Evolutionary conservation across 2,888 invertebrate species (phyloP).

Genomic region (Cephus pygmeus): DNA sequence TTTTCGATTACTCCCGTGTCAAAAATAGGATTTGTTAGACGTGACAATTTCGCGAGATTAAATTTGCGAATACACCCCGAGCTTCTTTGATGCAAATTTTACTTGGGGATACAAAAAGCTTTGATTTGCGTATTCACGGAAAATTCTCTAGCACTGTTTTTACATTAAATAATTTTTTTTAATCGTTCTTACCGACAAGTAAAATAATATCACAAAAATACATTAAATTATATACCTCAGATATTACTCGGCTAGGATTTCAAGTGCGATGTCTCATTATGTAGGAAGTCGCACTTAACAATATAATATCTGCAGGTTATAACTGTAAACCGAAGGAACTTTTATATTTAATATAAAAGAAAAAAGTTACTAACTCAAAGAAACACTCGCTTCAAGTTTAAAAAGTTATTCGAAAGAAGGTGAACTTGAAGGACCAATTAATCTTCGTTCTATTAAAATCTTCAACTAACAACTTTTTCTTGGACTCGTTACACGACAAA

Average conservation of each 20-base stretch:
- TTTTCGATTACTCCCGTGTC: background rate
- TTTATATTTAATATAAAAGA: background rate
- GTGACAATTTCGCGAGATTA: background rate
- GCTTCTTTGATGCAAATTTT: background rate
- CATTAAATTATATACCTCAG: background rate
- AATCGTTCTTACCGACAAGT: background rate
- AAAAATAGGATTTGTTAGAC: background rate
- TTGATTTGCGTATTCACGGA: background rate
- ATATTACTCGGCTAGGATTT: background rate
- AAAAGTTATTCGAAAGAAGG: too few species aligned
- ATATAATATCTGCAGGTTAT: too few species aligned
- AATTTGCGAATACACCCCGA: background rate
- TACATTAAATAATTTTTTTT: background rate
- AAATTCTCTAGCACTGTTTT: background rate
- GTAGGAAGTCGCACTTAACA: too few species aligned
- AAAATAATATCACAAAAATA: background rate
- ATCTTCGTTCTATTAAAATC: too few species aligned
- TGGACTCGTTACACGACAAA: background rate
- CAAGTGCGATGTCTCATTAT: too few species aligned
- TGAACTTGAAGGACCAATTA: too few species aligned
- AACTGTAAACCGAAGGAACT: background rate
- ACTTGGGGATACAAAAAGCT: background rate
- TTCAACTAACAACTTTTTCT: too few species aligned
- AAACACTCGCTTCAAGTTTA: too few species aligned
- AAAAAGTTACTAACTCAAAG: background rate